A percentile compares a stretch with the other conserved stretches of the same genome.
These are phyloP conservation scores for Platysteira castanea DNA, from an alignment of 2,113 vertebrate species.

Conservation along the genomic window DNA sequence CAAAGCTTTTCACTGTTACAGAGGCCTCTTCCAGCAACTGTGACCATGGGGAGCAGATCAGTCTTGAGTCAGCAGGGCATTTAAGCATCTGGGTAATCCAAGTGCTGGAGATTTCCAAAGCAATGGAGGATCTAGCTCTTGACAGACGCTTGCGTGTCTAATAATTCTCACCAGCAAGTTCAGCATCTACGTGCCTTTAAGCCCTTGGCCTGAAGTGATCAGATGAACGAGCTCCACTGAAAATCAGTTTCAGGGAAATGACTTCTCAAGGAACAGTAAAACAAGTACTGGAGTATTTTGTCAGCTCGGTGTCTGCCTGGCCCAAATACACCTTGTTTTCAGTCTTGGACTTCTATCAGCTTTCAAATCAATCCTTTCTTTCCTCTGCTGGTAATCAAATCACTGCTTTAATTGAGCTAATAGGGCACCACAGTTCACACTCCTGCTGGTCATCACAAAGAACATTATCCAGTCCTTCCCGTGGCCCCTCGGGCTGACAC, in stretches of 20 bases:
- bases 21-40: not conserved
- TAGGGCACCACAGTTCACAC: not conserved
- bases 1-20: not conserved
- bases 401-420: not conserved
- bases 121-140: not conserved
- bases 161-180: not conserved
- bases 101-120: not conserved
- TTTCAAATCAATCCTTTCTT: not conserved
- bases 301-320: not conserved
- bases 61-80: not conserved
- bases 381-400: not conserved
- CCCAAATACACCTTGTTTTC: not conserved
- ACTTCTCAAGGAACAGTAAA: not conserved
- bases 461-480: not conserved
- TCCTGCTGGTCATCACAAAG: not conserved
- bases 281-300: not conserved
- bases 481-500: not conserved
- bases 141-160: rapidly evolving
- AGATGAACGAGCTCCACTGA: not conserved
- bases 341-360: not conserved
- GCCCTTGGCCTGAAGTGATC: not conserved
- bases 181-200: not conserved
- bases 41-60: not conserved
- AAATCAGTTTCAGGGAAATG: not conserved
- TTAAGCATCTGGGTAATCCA: not conserved